Evolutionary conservation across 1,140 invertebrate genomes (phyloP).

Genomic region (Hylaeus anthracinus): DNA sequence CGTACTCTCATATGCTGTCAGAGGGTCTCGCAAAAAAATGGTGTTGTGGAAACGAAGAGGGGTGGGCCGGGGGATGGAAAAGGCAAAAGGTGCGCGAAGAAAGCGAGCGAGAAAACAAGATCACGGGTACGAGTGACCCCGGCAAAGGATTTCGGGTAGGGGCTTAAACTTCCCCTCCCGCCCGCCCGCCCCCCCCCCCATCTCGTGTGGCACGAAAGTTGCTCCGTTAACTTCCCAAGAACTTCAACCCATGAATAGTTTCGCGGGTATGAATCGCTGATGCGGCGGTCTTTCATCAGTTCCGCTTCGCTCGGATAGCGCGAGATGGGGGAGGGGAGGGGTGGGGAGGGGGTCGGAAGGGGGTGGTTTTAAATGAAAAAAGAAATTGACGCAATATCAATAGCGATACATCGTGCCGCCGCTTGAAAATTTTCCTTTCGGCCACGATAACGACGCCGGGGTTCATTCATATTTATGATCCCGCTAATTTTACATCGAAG

Average conservation of each 20-base stretch:
- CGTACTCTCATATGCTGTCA: slow-evolving; percentile 68
- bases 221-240: slow-evolving; percentile 58
- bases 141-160: slow-evolving; percentile 59
- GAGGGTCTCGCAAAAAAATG: slow-evolving; percentile 70
- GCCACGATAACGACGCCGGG: slow-evolving; percentile 27
- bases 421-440: background rate
- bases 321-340: no score
- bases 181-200: no score
- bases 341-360: no score
- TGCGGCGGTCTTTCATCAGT: slow-evolving; percentile 47
- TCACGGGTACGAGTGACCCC: slow-evolving; percentile 40
- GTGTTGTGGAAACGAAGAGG: slow-evolving; percentile 54
- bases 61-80: slow-evolving; percentile 28
- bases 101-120: slow-evolving; percentile 67
- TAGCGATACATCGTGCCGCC: slow-evolving; percentile 9
- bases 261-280: slow-evolving; percentile 53
- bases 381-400: slow-evolving; percentile 29
- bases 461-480: slow-evolving; percentile 45
- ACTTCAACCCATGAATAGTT: slow-evolving; percentile 51
- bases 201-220: slow-evolving; percentile 44
- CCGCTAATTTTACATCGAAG: slow-evolving; percentile 19
- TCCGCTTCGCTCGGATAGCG: background rate
- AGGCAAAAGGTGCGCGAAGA: slow-evolving; percentile 27
- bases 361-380: slow-evolving; percentile 4
- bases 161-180: slow-evolving; percentile 45